Base-by-base conservation (phyloP, 1,140 invertebrate species). In the Agraylea sexmaculata region DNA sequence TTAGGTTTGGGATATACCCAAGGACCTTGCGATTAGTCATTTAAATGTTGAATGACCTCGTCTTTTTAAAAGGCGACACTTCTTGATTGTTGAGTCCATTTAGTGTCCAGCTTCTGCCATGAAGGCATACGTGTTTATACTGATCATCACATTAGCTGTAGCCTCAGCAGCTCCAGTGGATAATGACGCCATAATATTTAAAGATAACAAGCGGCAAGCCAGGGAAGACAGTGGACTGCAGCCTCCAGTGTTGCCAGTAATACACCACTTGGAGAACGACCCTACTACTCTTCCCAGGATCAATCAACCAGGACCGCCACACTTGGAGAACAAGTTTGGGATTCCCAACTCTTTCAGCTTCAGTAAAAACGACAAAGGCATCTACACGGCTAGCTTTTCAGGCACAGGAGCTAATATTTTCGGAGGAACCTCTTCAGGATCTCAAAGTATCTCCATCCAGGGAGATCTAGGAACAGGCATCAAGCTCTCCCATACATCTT, bases 221-320 rank as follows among this genome's bases (percentile, higher is more conserved):
- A 20, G 23, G 23, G 31, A 21, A 11, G 40, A 44, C 6, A 41
- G 34, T 13, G 23, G 43, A 1, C 40, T 50, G 8, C 43, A 43
- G 1, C 47, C 47, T 1, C 47, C 47, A 0, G 37, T 46, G 6
- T 28, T 50, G 11, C 47, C 47, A 3, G 25, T 46, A 0, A 30
- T 50, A 4, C 44, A 43, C 11, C 47, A 50, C 18, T 22, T 50
- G 16, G 47, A 50, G 28, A 37, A 45, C 16, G 47, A 50, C 38
- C 47, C 47, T 11, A 50, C 40, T 7, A 50, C 47, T 2, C 25
- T 50, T 5, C 32, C 17, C 2, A 44, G 37, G n/a, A n/a, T n/a
- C n/a, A n/a, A n/a, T n/a, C n/a, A n/a, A n/a, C n/a, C n/a, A n/a
- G n/a, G n/a, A n/a, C n/a, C n/a, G n/a, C n/a, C n/a, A n/a, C n/a